Conservation (phyloP, 2,888 invertebrate genomes). For the Bugulina stolonifera region DNA sequence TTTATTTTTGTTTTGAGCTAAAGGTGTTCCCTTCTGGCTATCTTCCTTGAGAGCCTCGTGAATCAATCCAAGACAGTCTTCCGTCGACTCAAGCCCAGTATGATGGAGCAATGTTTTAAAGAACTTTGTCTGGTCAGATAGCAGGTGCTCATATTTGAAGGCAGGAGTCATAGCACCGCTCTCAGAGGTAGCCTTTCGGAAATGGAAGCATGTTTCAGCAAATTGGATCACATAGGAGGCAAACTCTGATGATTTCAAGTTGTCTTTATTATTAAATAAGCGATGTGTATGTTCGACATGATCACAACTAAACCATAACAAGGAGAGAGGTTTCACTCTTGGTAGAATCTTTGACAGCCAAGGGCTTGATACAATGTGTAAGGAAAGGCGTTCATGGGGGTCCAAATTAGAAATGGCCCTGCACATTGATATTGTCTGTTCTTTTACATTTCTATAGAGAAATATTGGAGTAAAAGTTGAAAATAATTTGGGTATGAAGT, state of each 20-base stretch:
- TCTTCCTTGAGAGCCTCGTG: background rate
- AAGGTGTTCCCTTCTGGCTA: background rate
- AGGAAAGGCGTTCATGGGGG: background rate
- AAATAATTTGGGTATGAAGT: background rate
- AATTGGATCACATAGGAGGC: background rate
- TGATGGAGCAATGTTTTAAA: background rate
- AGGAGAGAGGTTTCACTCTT: conserved; percentile 28
- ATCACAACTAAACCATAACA: background rate
- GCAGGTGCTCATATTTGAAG: background rate
- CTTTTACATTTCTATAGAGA: background rate
- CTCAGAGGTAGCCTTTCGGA: background rate
- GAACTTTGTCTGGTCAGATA: background rate
- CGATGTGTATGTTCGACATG: background rate
- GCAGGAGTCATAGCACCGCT: background rate
- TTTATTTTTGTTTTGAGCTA: background rate
- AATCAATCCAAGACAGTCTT: background rate
- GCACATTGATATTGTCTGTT: conserved; percentile 1
- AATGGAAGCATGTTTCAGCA: background rate
- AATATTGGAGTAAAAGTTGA: background rate
- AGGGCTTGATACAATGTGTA: background rate
- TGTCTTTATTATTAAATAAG: background rate
- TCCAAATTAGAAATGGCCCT: background rate
- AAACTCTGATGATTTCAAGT: background rate
- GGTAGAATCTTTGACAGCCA: background rate
- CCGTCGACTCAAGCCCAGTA: background rate